Evolutionary conservation across 2,797 vertebrate species (phyloP).

Genomic region (Megaceryle alcyon): DNA sequence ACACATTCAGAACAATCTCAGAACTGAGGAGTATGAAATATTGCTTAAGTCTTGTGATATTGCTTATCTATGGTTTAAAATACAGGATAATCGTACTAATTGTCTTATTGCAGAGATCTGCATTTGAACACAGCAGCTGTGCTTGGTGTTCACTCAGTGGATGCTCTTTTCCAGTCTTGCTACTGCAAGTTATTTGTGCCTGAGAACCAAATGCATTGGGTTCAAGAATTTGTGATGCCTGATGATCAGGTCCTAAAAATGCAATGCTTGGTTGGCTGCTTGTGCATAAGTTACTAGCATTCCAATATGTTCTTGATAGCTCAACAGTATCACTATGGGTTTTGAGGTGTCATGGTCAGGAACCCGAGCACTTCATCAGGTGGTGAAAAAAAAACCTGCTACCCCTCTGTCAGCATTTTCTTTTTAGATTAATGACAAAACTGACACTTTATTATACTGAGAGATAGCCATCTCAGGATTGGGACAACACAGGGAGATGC

Average conservation of each 20-base stretch:
- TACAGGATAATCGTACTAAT: neutral
- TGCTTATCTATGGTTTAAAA: neutral
- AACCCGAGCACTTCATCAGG: neutral
- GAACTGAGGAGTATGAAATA: neutral
- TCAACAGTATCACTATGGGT: neutral
- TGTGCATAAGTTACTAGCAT: neutral
- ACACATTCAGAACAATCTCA: neutral
- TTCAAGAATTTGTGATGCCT: neutral
- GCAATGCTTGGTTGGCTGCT: neutral
- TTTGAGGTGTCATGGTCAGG: neutral
- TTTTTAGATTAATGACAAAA: neutral
- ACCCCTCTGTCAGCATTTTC: neutral
- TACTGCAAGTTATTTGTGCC: neutral
- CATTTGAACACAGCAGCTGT: rapidly evolving
- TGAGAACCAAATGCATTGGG: rapidly evolving
- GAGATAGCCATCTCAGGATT: neutral
- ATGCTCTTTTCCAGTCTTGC: neutral
- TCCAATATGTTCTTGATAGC: neutral
- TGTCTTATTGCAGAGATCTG: neutral
- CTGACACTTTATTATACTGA: neutral
- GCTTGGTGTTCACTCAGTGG: neutral
- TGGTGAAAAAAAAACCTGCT: neutral
- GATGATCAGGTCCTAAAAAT: neutral
- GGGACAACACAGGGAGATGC: neutral
- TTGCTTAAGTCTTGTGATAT: neutral